These are phyloP conservation scores for Cyphomyrus plagiostoma DNA, from an alignment of 2,113 vertebrate genomes.

Conservation along the genomic window DNA sequence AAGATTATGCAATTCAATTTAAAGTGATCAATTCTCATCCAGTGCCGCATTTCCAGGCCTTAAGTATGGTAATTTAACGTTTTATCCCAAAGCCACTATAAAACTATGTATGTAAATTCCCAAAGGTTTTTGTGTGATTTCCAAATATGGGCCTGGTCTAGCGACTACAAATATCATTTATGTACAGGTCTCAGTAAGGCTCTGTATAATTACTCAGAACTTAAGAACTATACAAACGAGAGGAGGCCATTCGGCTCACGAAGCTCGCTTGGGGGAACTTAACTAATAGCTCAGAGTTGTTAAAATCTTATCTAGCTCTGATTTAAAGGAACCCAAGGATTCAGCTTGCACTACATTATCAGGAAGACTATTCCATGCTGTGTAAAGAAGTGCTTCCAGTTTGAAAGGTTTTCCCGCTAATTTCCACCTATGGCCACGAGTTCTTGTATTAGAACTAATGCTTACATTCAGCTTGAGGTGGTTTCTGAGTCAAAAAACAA, in stretches of 20 bases:
- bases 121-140: background rate
- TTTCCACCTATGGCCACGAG: too few species aligned
- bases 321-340: too few species aligned
- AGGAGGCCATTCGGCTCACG: too few species aligned
- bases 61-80: background rate
- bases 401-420: too few species aligned
- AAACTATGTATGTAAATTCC: background rate
- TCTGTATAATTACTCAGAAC: background rate
- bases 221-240: too few species aligned
- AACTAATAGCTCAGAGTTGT: too few species aligned
- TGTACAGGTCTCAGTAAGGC: background rate
- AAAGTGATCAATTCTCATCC: background rate
- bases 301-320: too few species aligned
- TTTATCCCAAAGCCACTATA: background rate
- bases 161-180: background rate
- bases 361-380: too few species aligned
- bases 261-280: too few species aligned
- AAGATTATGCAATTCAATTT: background rate
- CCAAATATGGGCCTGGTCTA: background rate
- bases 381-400: too few species aligned
- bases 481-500: background rate
- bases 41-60: background rate
- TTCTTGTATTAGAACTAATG: too few species aligned
- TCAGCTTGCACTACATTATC: too few species aligned
- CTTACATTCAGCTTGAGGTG: background rate